Base-by-base conservation (phyloP, 2,888 invertebrate species). In the Gari tellinella region DNA sequence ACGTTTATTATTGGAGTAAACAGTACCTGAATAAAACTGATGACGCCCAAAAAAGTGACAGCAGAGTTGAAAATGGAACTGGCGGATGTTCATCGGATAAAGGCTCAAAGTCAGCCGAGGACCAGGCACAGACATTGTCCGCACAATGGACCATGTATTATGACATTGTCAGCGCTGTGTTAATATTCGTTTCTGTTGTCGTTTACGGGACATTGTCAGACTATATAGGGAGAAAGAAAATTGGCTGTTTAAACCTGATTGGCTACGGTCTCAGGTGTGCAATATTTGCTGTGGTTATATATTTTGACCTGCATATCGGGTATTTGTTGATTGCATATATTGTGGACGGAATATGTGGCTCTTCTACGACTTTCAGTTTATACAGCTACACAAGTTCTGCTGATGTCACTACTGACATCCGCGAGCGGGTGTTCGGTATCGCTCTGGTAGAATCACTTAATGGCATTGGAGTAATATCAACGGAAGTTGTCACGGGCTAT, bases 171-270 rank as follows among this genome's bases (percentile, higher is more conserved):
- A 41, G 38, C n/a, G 43, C 62, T 10, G 25, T 56, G 21, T 26
- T 69, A 15, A 37, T 45, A n/a, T 69, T 51, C 17, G 37, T 69
- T 31, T 51, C 57, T 17, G 40, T 63, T 15, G 51, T 57, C n/a
- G 38, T 43, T n/a, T 57, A 25, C 15, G 69, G 69, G 3, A 62
- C 63, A 17, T 17, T 69, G 19, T 69, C 69, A 3, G 69, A 69
- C 40, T 58, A 57, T 17, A 17, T 51, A n/a, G 69, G 69, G 10
- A 43, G 69, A 31, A 69, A 69, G 17, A 17, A 23, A 7, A 63
- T 63, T 26, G n/a, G 63, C 10, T 69, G 57, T 38, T 25, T 69
- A 15, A 31, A 51, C 2, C 1, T 63, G 15, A 37, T 49, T 23
- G 69, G 69, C 3, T 58, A 31, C 21, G 23, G 57, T 15, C 10